These are phyloP conservation scores for Siderastrea siderea DNA, from an alignment of 92 coral and sea anemone species.

Conservation along the genomic window DNA sequence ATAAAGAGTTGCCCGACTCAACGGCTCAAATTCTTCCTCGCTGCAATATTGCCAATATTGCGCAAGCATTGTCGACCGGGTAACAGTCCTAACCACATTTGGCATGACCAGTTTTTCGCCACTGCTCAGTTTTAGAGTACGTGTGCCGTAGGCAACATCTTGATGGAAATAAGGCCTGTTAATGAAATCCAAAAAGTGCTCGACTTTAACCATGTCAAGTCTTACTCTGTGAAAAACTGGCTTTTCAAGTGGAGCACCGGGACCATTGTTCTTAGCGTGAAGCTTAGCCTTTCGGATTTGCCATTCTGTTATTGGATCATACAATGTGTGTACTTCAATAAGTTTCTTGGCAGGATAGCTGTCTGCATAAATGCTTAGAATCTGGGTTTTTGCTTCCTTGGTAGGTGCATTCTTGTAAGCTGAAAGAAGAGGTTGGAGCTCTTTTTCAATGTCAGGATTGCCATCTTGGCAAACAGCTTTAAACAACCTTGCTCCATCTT, in stretches of 20 bases:
- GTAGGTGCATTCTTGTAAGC: constrained; percentile 58
- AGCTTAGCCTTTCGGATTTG: constrained; percentile 66
- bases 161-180: constrained; percentile 60
- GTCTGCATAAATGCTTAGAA: constrained; percentile 60
- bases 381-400: constrained; percentile 52
- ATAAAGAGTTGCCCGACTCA: constrained; percentile 38
- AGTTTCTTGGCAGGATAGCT: constrained; percentile 55
- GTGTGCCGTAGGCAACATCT: constrained; percentile 52
- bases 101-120: constrained; percentile 45
- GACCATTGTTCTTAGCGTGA: constrained; percentile 56
- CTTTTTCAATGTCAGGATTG: constrained; percentile 12
- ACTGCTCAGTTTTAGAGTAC: constrained; percentile 34
- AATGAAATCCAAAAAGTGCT: constrained; percentile 52
- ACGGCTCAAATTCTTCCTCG: constrained; percentile 39
- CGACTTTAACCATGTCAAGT: constrained; percentile 26
- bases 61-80: constrained; percentile 44
- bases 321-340: constrained; percentile 52
- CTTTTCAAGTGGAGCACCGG: constrained; percentile 37
- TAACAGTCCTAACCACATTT: constrained; percentile 35
- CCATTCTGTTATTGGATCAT: constrained; percentile 68
- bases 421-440: constrained; percentile 41
- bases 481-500: constrained; percentile 38
- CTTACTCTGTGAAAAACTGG: constrained; percentile 37
- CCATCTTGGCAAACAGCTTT: constrained; percentile 32
- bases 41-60: constrained; percentile 10